phyloP scores from a whole-genome alignment of 2,888 invertebrate genomes.

The Pheosia gnoma region DNA sequence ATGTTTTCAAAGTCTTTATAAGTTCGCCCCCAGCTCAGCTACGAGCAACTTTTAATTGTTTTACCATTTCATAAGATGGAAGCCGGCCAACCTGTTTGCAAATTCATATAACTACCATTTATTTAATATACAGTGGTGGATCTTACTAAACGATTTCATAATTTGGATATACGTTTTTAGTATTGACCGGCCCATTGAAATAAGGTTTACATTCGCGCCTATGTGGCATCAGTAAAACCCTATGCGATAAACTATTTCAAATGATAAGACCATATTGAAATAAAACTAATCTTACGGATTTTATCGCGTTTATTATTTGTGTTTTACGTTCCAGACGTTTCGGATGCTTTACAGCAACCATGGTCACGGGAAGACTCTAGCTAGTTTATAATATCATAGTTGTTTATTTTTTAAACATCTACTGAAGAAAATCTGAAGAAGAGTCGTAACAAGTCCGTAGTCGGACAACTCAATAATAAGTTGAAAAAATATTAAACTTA shows the following conservation, averaged over 20 bases:
- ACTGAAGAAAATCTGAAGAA: background rate
- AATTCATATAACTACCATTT: constrained; percentile 24
- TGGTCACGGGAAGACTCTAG: too few relatives aligned
- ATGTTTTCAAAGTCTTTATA: constrained; percentile 50
- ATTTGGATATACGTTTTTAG: too few relatives aligned
- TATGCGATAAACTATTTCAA: too few relatives aligned
- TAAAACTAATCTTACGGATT: too few relatives aligned
- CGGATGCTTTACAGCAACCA: too few relatives aligned
- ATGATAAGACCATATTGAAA: too few relatives aligned
- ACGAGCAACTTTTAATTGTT: constrained; percentile 59
- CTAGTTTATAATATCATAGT: background rate
- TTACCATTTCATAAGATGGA: constrained; percentile 55
- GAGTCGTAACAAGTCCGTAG: background rate
- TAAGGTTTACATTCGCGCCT: too few relatives aligned
- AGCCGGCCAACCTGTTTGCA: constrained; percentile 36
- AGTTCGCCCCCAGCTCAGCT: constrained; percentile 35
- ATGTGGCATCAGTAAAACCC: too few relatives aligned
- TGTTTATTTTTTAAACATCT: background rate
- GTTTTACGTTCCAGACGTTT: too few relatives aligned
- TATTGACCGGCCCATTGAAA: too few relatives aligned
- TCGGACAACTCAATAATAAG: background rate
- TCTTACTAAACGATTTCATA: too few relatives aligned
- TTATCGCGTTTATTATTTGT: too few relatives aligned
- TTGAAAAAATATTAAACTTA: background rate
- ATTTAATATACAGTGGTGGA: background rate